A percentile compares a stretch with the other conserved stretches of the same genome.
Conservation (phyloP, 1,140 invertebrate genomes). For the Drosophila serrata region DNA sequence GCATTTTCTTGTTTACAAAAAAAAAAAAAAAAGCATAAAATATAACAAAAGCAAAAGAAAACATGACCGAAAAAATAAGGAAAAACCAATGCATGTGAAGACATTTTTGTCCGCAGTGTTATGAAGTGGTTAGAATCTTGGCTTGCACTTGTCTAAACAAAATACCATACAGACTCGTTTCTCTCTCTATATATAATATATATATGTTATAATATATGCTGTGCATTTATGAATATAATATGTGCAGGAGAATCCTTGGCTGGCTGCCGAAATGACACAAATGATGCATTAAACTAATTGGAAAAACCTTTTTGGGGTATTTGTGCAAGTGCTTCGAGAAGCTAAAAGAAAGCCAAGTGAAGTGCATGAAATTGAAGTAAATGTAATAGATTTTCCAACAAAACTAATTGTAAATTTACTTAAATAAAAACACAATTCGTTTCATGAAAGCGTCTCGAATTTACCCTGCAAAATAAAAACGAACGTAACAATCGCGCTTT, state of each 20-base stretch:
- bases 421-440: neutral
- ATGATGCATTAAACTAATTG: conserved; percentile 79
- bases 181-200: too few species aligned
- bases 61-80: conserved; percentile 11
- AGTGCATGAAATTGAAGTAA: conserved; percentile 24
- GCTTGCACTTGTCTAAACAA: conserved; percentile 49
- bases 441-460: neutral
- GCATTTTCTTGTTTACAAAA: conserved; percentile 28
- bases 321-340: conserved; percentile 5
- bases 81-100: conserved; percentile 26
- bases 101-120: conserved; percentile 46
- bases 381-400: conserved; percentile 5
- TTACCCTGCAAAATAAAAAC: neutral
- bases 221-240: conserved; percentile 49
- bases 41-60: conserved; percentile 13
- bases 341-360: conserved; percentile 9
- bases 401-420: conserved; percentile 2
- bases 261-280: conserved; percentile 65
- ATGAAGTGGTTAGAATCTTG: conserved; percentile 71
- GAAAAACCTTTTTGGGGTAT: conserved; percentile 34
- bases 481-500: neutral
- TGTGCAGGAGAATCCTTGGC: conserved; percentile 54
- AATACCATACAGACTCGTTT: conserved; percentile 12
- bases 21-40: conserved; percentile 9
- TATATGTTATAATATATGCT: conserved; percentile 17